Evolutionary conservation across 2,888 invertebrate genomes (phyloP), one percentile per base, ranked within the genome.

Genomic region (Eristalis intricaria): DNA sequence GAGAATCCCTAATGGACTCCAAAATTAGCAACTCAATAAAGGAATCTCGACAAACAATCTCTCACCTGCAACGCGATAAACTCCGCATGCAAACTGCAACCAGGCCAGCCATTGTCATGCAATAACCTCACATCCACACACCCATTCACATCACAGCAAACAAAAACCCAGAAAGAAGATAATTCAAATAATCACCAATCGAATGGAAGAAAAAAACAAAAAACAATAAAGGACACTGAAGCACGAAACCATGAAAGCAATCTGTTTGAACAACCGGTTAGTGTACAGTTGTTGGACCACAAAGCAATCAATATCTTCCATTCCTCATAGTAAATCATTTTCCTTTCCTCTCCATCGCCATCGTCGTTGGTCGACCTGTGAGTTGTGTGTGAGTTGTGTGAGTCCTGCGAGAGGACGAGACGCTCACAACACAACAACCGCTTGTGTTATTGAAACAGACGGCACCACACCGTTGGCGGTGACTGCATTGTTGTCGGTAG

Each of bases 241-340:
- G 50, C n/a, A 50, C 8, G 29, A 13, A 50, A 43, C 29, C 22
- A 66, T 43, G 40, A 65, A 22, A 26, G 50, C 29, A 69, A 69
- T 19, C 56, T 19, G n/a, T 69, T 69, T 32, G 29, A 50, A 56
- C 68, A n/a, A 56, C 35, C 70, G 32, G 56, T 35, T 70, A 60
- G 50, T 50, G 50, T 50, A 19, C 50, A 19, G 23, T 58, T 58
- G 35, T 58, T 58, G 19, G 35, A 58, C 58, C 56, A 58, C 58
- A 58, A 58, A 58, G 58, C 58, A 70, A 70, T 70, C 70, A 70
- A 70, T 70, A 38, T 60, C 19, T 22, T 70, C 22, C 58, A 50
- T 19, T 38, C 19, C 50, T 50, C 50, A 19, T 19, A 50, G 50
- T 50, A 50, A 50, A 50, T 50, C 50, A 50, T 50, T 50, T 50